Base-by-base conservation (phyloP, 2,797 vertebrate genomes). In the Leuciscus waleckii region DNA sequence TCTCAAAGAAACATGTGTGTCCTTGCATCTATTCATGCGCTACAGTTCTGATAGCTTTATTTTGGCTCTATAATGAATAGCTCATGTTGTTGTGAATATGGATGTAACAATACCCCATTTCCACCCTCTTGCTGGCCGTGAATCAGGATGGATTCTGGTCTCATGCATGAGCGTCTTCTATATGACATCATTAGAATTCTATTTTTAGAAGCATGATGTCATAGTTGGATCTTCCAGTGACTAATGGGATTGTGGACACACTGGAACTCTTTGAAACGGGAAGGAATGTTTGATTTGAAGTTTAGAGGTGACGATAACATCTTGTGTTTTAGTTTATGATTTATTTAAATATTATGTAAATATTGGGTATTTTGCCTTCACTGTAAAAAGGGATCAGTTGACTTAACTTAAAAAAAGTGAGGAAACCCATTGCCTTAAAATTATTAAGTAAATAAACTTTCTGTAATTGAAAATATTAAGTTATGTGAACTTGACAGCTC, bases 171-270 rank as follows among this genome's bases (percentile, higher is more conserved):
- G 35, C 2, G 26, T 49, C 67, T 83, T 23, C 41, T 29, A 37
- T 56, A 37, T 77, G 82, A 76, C 46, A 35, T 84, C 61, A 76
- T 76, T 19, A 17, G 41, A 13, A 76, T 5, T 29, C 82, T 67
- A 23, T 46, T 69, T 87, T 67, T 71, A 82, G 67, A 61, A 73
- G 21, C 43, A 68, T 82, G 83, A 82, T 85, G 79, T 79, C 74
- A 85, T 68, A 35, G 29, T 32, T 82, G 46, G 32, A 43, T 49
- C 35, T 73, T 79, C 41, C 73, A 67, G 14, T 78, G 74, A 61
- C 74, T 82, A 68, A 49, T 74, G 67, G 56, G 79, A 79, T 81
- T 65, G 5, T 29, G 51, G 73, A 56, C 61, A 17, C 46, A 10
- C 58, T 19, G 81, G 56, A 39, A 58, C 54, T n/a, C 32, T 54